Base-by-base conservation (phyloP, 2,888 invertebrate genomes). In the Crematogaster levior region DNA sequence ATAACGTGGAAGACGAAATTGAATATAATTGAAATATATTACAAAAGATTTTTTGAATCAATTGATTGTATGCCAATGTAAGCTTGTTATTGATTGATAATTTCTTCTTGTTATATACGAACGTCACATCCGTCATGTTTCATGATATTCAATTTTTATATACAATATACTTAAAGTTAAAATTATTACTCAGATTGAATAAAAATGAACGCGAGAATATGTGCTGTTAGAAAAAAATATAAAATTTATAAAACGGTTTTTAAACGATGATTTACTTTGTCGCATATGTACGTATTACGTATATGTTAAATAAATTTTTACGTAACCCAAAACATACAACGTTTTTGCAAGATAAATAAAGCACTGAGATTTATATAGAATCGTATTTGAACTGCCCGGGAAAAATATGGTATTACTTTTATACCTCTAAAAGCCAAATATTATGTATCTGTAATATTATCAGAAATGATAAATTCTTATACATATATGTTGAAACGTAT, bases 401-500 rank as follows among this genome's bases (percentile, higher is more conserved):
- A 53, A 9, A 56, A 15, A 34, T 0, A 15, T 30, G 0, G 12
- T 1, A 40, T 43, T 0, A 51, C 24, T 60, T 60, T 60, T 60
- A n/a, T 18, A 7, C 0, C 7, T 34, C 9, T 65, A 27, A n/a
- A 51, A 51, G 27, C 15, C 12, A 65, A 66, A 53, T 21, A n/a
- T 51, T 40, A 75, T 48, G 9, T 18, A 30, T 18, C 15, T 27
- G 10, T 56, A 46, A 48, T 48, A 24, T 74, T 61, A 74, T 51
- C 7, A 48, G 18, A 3, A 15, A 27, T 6, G 53, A 77, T 56
- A 43, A 68, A 56, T n/a, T n/a, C n/a, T n/a, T n/a, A n/a, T 53
- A 9, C 18, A 1, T 70, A 43, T 12, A 51, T 15, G 15, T 4
- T 12, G 27, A 27, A 37, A 37, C n/a, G 37, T 61, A 5, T 63